Evolutionary conservation across 1,140 invertebrate species (phyloP), one percentile per base, ranked within the genome.

Genomic region (Asbolus verrucosus): DNA sequence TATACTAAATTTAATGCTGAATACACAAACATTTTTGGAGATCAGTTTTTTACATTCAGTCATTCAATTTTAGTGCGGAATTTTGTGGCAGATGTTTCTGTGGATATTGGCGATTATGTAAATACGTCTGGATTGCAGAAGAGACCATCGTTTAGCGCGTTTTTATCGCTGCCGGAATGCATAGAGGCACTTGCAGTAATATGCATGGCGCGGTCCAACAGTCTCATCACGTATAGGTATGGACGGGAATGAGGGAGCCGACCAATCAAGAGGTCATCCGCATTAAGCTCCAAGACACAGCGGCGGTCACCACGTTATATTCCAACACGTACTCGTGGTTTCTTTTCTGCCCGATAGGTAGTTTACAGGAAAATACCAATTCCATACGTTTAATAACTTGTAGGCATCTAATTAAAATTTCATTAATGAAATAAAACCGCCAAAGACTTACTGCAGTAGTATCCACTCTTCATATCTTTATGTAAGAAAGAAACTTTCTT

Each of bases 241-340:
- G 43, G 19, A 50, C 43, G 65, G 9, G 66, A 67, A 67, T 60
- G 66, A 67, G 46, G 43, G 43, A 59, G 46, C 46, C 46, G 33
- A 59, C 24, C 43, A 59, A 67, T 67, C 66, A 59, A 59, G 66
- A 67, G 66, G 66, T 67, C 66, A 67, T 67, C 30, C 19, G 46
- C 66, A 59, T 59, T 36, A 60, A 60, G 46, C 21, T 39, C 41
- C 18, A 50, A 67, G 30, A 60, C 46, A 54, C 27, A n/a, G 46
- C 46, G 46, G 46, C 46, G 46, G 46, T 54, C 46, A 54, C 46
- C 21, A 11, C 46, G 46, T 54, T 21, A 54, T 54, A 54, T 54
- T 54, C 46, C 46, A 27, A 54, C 46, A 54, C 46, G 46, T 54
- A 54, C 21, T 54, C 19, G 46, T 27, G 46, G 46, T 54, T 54